Evolutionary conservation across 2,797 vertebrate species (phyloP).

Genomic region (Microcaecilia unicolor): DNA sequence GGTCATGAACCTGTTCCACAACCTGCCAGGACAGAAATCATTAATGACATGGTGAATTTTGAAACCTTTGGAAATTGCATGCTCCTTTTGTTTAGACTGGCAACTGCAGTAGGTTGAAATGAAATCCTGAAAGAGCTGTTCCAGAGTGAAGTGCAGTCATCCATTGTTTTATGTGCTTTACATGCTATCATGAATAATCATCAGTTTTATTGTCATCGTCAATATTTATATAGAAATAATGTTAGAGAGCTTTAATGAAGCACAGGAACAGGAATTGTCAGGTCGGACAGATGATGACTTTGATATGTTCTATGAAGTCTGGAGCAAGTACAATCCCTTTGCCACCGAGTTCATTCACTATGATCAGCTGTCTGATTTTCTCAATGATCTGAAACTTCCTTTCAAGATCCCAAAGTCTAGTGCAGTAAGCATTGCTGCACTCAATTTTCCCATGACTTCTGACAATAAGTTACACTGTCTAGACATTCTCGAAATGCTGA

Average conservation of each 20-base stretch:
- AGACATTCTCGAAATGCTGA: neutral
- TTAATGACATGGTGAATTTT: slow-evolving; percentile 2
- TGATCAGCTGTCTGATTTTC: no score
- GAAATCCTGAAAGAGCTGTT: neutral
- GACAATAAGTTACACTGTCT: neutral
- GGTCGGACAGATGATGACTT: slow-evolving; percentile 3
- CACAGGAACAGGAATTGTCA: neutral
- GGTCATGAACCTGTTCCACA: neutral
- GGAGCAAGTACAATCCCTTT: slow-evolving; percentile 2
- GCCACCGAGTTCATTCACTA: no score
- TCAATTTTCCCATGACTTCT: neutral
- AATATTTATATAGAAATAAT: slow-evolving; percentile 8
- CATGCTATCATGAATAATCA: neutral
- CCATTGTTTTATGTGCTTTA: neutral
- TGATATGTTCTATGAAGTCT: slow-evolving; percentile 2
- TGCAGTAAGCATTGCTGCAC: neutral
- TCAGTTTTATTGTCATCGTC: neutral
- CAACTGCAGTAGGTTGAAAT: slow-evolving; percentile 1
- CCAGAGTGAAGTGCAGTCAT: neutral
- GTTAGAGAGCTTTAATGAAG: slow-evolving; percentile 1
- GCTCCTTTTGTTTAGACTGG: slow-evolving; percentile 1
- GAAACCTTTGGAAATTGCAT: slow-evolving; percentile 8
- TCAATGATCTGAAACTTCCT: no score
- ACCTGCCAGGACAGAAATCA: neutral
- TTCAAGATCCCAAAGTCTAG: slow-evolving; percentile 6